Evolutionary conservation across 2,888 invertebrate species (phyloP), one percentile per base, ranked within the genome.

Genomic region (Crocallis elinguaria): DNA sequence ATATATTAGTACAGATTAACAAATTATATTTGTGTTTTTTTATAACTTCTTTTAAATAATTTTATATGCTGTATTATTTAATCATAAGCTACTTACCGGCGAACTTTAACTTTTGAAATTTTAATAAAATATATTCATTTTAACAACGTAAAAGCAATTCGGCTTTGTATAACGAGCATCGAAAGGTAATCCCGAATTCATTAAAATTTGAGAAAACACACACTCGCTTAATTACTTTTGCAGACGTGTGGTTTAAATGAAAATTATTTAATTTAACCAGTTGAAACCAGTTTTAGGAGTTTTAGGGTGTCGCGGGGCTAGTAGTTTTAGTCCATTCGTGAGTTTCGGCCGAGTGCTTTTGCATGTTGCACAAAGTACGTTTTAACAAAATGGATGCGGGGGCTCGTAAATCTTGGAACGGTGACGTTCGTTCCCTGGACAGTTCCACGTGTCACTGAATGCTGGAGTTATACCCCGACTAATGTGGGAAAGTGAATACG

Each of bases 291-390:
- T 50, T 48, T 48, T 27, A 23, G 37, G 37, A 57, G 52, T 55
- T 62, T 64, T 50, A 32, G 50, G 42, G 55, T 52, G 49, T 52
- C 57, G 33, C 42, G 55, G 39, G 46, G 49, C 55, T 51, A 60
- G 56, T 67, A 67, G 67, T 67, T 66, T 66, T 52, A 59, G 49
- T 57, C 63, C 59, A 56, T 52, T 63, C 49, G 53, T 46, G 45
- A 43, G 80, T 78, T 73, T 71, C 71, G 71, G 68, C 62, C 75
- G 83, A 85, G 86, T 36, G 36, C 36, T 36, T 36, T 36, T 36
- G 68, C 84, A 78, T 86, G 86, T 86, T 77, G 75, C 78, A 75
- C 72, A 75, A 77, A 81, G 80, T 77, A 81, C 72, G 74, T 83
- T 82, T 76, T 77, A 80, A 79, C 78, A 76, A 77, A 83, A 84